phyloP scores from a whole-genome alignment of 1,140 invertebrate species.

The Hormaphis cornu region DNA sequence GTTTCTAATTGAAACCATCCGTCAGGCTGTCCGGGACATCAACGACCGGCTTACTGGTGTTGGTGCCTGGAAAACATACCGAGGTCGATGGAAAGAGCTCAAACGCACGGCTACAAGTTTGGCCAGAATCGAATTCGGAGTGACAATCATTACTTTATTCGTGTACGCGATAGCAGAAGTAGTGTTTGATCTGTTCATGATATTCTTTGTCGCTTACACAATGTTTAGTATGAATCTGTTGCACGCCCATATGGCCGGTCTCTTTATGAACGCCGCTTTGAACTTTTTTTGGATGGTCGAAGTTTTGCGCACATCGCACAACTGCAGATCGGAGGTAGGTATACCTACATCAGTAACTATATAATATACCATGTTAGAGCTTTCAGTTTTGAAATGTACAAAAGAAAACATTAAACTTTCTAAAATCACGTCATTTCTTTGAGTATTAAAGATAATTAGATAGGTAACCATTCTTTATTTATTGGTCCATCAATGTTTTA shows the following conservation, averaged over 20 bases:
- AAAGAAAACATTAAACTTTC: background rate
- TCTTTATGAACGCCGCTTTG: too few relatives aligned
- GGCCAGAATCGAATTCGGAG: background rate
- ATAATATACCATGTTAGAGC: background rate
- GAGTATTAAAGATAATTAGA: too few relatives aligned
- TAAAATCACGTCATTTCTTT: too few relatives aligned
- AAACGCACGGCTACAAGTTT: background rate
- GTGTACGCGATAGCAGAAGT: background rate
- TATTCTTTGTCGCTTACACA: background rate
- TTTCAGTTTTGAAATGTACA: background rate
- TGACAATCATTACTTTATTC: background rate
- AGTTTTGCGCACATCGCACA: background rate
- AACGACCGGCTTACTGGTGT: background rate
- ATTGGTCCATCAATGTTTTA: too few relatives aligned
- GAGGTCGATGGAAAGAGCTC: background rate
- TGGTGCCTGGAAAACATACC: background rate
- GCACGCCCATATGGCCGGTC: too few relatives aligned
- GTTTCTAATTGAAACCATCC: background rate
- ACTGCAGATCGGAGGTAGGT: background rate
- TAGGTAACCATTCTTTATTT: too few relatives aligned
- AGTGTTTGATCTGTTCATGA: background rate
- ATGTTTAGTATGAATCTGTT: too few relatives aligned
- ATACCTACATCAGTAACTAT: background rate
- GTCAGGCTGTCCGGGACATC: background rate
- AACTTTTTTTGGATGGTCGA: too few relatives aligned